Conservation (phyloP, 2,113 vertebrate genomes). For the Cinclus cinclus region DNA sequence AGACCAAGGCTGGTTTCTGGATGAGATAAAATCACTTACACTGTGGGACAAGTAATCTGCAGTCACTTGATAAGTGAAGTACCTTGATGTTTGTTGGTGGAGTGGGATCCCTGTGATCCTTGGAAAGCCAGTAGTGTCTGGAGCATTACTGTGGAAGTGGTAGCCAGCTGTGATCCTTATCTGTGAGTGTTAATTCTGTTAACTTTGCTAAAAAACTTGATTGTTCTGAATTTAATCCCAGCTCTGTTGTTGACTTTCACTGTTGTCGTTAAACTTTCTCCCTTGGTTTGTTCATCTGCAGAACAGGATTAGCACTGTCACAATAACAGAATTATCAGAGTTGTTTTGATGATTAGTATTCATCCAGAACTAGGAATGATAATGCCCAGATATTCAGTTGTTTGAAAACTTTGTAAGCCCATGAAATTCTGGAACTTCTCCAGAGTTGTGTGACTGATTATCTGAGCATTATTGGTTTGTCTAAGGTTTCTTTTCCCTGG, state of each 20-base stretch:
- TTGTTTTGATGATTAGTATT: not conserved
- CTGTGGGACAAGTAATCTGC: not conserved
- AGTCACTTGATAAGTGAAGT: not conserved
- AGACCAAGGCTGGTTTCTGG: not conserved
- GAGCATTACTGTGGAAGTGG: not conserved
- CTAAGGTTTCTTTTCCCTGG: not conserved
- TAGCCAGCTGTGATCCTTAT: not conserved
- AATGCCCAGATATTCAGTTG: constrained; percentile 15
- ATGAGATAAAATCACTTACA: not conserved
- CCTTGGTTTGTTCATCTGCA: not conserved
- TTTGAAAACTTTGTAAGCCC: not conserved
- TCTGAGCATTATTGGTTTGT: not conserved
- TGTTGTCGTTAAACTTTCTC: not conserved
- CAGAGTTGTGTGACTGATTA: not conserved
- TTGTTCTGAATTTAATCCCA: not conserved
- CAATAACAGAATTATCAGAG: not conserved
- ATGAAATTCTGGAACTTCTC: not conserved
- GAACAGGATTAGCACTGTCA: not conserved
- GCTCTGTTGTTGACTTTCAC: not conserved
- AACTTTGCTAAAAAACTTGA: not conserved
- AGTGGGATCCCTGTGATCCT: not conserved
- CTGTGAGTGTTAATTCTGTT: not conserved
- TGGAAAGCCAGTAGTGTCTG: not conserved
- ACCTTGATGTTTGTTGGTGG: not conserved
- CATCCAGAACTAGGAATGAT: constrained; percentile 1